Conservation (phyloP, 2,113 vertebrate species). For the Marmota monax region DNA sequence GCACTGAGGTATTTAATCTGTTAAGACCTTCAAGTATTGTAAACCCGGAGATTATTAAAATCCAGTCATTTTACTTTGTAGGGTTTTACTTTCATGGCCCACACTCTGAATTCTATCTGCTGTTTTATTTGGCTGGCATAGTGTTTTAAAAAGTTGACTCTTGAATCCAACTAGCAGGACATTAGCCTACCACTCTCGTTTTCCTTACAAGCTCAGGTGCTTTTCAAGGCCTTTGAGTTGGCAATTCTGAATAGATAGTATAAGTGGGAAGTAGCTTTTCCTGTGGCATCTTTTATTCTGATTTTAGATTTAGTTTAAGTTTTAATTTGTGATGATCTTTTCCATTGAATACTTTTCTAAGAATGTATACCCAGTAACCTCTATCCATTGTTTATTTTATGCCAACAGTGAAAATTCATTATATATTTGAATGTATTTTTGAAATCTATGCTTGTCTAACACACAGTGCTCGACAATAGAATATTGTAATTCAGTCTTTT, state of each 20-base stretch:
- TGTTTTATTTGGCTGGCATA: background rate
- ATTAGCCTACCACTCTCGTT: background rate
- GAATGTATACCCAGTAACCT: background rate
- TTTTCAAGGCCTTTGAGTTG: background rate
- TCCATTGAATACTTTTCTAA: background rate
- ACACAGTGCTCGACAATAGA: background rate
- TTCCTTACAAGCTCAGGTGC: background rate
- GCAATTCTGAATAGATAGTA: background rate
- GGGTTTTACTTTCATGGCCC: background rate
- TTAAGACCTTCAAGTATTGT: background rate
- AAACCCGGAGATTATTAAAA: background rate
- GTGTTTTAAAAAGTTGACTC: background rate
- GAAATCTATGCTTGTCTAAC: background rate
- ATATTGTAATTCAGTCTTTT: constrained; percentile 6
- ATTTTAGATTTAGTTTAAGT: background rate
- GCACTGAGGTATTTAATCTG: background rate
- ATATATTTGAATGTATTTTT: constrained; percentile 41
- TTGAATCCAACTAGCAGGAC: background rate
- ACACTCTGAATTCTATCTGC: background rate
- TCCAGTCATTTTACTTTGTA: background rate
- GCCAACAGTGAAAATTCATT: background rate
- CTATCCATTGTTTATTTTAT: background rate
- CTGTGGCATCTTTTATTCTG: background rate
- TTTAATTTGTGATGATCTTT: constrained; percentile 27
- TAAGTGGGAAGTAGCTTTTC: background rate